These are phyloP conservation scores for Amiota mariae DNA, from an alignment of 2,888 invertebrate species.

Conservation along the genomic window DNA sequence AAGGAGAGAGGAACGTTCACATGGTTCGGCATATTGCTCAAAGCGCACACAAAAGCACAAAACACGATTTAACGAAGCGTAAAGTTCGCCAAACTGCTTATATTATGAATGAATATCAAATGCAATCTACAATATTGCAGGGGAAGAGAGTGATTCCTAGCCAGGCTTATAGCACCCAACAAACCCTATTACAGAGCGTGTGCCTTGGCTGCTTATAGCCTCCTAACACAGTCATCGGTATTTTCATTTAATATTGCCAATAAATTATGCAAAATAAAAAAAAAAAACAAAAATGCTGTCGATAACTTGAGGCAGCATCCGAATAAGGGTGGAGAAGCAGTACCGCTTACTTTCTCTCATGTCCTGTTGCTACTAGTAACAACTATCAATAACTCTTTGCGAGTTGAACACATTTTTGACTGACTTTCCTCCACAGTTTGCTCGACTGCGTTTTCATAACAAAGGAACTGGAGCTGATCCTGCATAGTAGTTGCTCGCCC, in stretches of 20 bases:
- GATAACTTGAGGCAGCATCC: constrained; percentile 35
- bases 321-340: neutral
- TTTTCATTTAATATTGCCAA: constrained; percentile 63
- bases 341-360: neutral
- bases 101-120: constrained; percentile 48
- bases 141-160: constrained; percentile 10
- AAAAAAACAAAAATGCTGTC: constrained; percentile 50
- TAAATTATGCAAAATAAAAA: constrained; percentile 61
- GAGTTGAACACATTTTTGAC: neutral
- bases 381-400: constrained; percentile 22
- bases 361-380: constrained; percentile 14
- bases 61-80: constrained; percentile 65
- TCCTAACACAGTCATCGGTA: constrained; percentile 36
- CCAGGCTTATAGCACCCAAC: neutral
- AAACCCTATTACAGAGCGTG: neutral
- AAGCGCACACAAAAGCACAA: constrained; percentile 49
- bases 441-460: neutral
- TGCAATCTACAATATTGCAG: neutral
- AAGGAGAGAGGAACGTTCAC: neutral
- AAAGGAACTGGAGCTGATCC: neutral
- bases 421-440: neutral
- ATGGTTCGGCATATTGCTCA: constrained; percentile 58
- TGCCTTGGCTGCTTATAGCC: neutral
- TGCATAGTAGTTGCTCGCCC: neutral
- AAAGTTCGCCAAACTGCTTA: constrained; percentile 62